Evolutionary conservation across 2,797 vertebrate genomes (phyloP).

Genomic region (Sebastes jordani): DNA sequence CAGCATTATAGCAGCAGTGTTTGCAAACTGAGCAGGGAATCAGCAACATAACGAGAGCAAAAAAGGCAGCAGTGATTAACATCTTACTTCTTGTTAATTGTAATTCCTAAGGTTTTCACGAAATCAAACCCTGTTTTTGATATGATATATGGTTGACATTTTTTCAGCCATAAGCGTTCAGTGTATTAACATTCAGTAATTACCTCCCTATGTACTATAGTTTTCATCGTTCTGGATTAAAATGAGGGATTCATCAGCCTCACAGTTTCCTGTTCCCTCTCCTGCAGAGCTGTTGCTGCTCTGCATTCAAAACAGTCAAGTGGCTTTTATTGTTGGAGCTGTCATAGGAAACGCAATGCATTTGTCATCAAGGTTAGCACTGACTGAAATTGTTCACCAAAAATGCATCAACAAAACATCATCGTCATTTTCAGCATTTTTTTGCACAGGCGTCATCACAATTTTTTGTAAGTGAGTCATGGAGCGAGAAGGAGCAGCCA

Average conservation of each 20-base stretch:
- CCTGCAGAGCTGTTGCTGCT: not conserved
- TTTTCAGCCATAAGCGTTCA: not conserved
- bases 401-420: not conserved
- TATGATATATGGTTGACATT: not conserved
- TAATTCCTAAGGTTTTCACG: not conserved
- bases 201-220: not conserved
- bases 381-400: not conserved
- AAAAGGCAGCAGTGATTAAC: not conserved
- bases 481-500: not conserved
- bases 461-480: not conserved
- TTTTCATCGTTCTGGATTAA: not conserved
- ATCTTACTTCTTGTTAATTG: not conserved
- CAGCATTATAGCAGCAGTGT: not conserved
- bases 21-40: not conserved
- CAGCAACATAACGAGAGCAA: not conserved
- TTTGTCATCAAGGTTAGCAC: not conserved
- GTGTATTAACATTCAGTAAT: not conserved
- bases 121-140: not conserved
- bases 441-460: not conserved
- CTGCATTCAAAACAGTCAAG: no score
- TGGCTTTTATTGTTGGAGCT: not conserved
- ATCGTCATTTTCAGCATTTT: not conserved
- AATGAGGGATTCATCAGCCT: not conserved
- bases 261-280: not conserved
- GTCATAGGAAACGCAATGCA: not conserved